Base-by-base conservation (phyloP, 2,113 vertebrate species). In the Sorex fumeus region DNA sequence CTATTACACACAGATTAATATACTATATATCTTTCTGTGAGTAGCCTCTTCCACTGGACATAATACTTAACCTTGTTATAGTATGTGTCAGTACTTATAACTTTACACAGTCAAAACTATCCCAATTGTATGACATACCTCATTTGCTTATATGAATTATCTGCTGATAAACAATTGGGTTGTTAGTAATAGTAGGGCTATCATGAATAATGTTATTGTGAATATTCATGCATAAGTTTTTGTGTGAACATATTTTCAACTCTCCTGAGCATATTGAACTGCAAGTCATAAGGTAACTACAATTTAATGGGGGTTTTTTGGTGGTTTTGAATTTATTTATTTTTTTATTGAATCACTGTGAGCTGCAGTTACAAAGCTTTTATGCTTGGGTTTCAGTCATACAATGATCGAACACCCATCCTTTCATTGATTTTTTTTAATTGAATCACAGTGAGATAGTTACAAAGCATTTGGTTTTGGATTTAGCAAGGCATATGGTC, bases 1-100 rank as follows among this genome's bases (percentile, higher is more conserved):
- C 81, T 13, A 92, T 70, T 94, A 85, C 40, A 78, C 40, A 90
- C 34, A 64, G 40, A 84, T 50, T 78, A 50, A 81, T 32, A 72
- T 0, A 78, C 53, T 78, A 75, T n/a, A 18, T 45, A 71, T 50
- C 43, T 80, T 0, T 78, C 25, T 82, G 25, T 69, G 4, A 82
- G 27, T 50, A 43, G 69, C 34, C 27, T 74, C 27, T 66, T 75
- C 77, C 34, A 66, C 10, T 75, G 69, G 88, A 77, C 32, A 86
- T 75, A 57, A 88, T 67, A n/a, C 69, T 77, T 36, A 77, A 60
- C n/a, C 69, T 80, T 30, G 21, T 32, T 81, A 12, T 34, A 19
- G 8, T 4, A 74, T 18, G 30, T 80, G 81, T 81, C 34, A 71
- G 0, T 79, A 75, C 34, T 69, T 47, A 79, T 36, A 81, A n/a